Conservation (phyloP, 2,113 vertebrate species). For the Syngnathus scovelli region DNA sequence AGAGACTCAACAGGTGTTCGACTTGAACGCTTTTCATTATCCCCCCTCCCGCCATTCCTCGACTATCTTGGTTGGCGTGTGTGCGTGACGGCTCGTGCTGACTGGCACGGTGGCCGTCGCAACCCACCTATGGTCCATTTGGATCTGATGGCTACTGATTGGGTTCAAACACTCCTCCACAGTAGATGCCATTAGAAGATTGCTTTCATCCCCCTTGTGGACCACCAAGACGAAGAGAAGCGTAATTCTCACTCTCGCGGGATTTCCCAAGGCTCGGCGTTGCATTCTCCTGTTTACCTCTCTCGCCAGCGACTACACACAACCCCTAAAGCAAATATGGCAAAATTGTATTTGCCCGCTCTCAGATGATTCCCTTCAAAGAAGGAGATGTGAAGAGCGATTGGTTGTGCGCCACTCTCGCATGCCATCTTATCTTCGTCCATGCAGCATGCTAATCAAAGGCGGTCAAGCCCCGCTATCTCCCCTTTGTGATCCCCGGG, state of each 20-base stretch:
- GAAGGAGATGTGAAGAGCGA: slow-evolving; percentile 40
- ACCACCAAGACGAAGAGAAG: slow-evolving; percentile 58
- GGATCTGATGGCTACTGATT: slow-evolving; percentile 56
- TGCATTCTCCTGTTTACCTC: slow-evolving; percentile 13
- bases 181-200: slow-evolving; percentile 61
- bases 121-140: slow-evolving; percentile 55
- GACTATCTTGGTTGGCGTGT: slow-evolving; percentile 36
- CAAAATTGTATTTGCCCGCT: slow-evolving; percentile 46
- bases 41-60: neutral
- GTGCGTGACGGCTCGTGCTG: slow-evolving; percentile 36
- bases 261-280: slow-evolving; percentile 24
- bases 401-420: slow-evolving; percentile 33
- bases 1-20: slow-evolving; percentile 22
- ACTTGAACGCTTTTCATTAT: slow-evolving; percentile 32
- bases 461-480: slow-evolving; percentile 19
- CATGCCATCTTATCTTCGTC: slow-evolving; percentile 55
- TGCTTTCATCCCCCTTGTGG: slow-evolving; percentile 54
- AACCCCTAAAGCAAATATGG: slow-evolving; percentile 22
- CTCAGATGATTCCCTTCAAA: slow-evolving; percentile 32
- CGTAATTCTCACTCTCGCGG: slow-evolving; percentile 20
- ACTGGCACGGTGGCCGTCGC: slow-evolving; percentile 45
- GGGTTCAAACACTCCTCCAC: slow-evolving; percentile 59
- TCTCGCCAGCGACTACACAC: slow-evolving; percentile 4
- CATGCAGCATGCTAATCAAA: slow-evolving; percentile 61
- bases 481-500: slow-evolving; percentile 1